Evolutionary conservation across 2,797 vertebrate species (phyloP).

Genomic region (Silurus lanzhouensis): DNA sequence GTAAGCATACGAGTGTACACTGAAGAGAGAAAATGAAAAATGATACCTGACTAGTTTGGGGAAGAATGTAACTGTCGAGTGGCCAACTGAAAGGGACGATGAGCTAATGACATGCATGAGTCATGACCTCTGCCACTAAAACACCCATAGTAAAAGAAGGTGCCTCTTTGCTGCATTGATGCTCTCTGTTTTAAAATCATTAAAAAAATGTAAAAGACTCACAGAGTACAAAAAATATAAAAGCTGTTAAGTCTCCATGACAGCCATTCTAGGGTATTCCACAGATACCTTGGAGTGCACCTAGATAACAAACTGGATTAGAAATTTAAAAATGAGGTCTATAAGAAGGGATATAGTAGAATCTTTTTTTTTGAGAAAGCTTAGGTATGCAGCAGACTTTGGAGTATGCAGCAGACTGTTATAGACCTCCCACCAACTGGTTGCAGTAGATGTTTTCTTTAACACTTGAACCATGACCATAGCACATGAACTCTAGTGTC

Average conservation of each 20-base stretch:
- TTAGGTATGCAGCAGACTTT: no score
- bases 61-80: slow-evolving; percentile 51
- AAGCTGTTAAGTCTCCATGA: background rate
- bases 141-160: slow-evolving; percentile 1
- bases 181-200: background rate
- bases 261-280: background rate
- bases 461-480: background rate
- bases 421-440: background rate
- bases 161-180: background rate
- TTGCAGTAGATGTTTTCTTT: no score
- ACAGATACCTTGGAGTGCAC: background rate
- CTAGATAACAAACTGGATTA: background rate
- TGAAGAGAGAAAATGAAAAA: slow-evolving; percentile 52
- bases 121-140: slow-evolving; percentile 23
- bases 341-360: background rate
- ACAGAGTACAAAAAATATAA: background rate
- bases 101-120: background rate
- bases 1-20: slow-evolving; percentile 15
- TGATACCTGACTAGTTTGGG: slow-evolving; percentile 49
- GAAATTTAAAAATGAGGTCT: background rate
- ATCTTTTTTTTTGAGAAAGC: background rate
- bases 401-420: background rate
- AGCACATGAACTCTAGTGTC: background rate
- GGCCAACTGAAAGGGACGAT: slow-evolving; percentile 14
- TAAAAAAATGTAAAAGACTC: background rate